These are phyloP conservation scores for Meriones psammophilus DNA, from an alignment of 2,797 vertebrate species.

Conservation along the genomic window DNA sequence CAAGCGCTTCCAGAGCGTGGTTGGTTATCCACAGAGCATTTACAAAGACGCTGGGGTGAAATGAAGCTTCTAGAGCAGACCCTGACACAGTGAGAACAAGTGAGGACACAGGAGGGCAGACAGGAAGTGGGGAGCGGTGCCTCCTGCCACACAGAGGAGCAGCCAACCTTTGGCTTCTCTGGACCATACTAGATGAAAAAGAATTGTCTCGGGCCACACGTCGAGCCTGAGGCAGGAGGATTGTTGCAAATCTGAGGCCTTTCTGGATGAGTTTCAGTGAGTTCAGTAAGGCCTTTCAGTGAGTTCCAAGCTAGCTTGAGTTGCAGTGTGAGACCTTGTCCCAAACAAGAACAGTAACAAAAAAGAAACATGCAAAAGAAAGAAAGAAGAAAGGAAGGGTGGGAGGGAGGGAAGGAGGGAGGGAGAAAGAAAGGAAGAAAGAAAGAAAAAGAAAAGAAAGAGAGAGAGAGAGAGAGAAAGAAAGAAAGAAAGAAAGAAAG, in stretches of 20 bases:
- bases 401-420: too few relatives aligned
- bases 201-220: not conserved
- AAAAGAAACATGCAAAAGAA: not conserved
- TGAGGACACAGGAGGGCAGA: not conserved
- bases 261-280: not conserved
- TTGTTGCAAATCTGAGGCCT: not conserved
- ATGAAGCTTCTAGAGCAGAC: not conserved
- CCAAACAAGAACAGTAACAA: not conserved
- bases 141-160: too few relatives aligned
- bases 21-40: not conserved
- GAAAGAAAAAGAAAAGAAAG: too few relatives aligned
- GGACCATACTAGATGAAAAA: not conserved
- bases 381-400: too few relatives aligned
- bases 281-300: not conserved
- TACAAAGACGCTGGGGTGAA: not conserved
- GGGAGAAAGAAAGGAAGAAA: too few relatives aligned
- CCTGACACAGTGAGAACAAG: not conserved
- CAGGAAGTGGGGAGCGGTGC: not conserved
- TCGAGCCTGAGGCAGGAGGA: not conserved
- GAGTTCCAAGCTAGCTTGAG: not conserved
- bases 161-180: not conserved
- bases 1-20: not conserved
- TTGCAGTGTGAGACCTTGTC: not conserved
- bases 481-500: too few relatives aligned
- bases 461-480: too few relatives aligned